Evolutionary conservation across 2,113 vertebrate species (phyloP).

Genomic region (Micromys minutus): DNA sequence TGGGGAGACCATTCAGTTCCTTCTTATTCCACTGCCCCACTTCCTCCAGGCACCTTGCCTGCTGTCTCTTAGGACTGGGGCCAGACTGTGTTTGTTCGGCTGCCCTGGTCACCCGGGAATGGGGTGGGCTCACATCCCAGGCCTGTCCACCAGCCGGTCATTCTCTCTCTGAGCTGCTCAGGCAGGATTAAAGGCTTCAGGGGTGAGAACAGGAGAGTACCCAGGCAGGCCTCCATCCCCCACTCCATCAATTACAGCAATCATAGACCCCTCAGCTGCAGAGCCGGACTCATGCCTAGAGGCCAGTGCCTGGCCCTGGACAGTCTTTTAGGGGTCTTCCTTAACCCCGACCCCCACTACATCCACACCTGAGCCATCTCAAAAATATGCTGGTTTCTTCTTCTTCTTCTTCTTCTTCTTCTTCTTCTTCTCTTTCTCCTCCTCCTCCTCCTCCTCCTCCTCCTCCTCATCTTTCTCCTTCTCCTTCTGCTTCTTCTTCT

Average conservation of each 20-base stretch:
- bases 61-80: conserved; percentile 63
- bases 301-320: background rate
- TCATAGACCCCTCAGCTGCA: too few relatives aligned
- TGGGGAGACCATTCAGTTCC: conserved; percentile 72
- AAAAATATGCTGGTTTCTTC: background rate
- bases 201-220: conserved; percentile 88
- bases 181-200: conserved; percentile 87
- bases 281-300: background rate
- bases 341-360: background rate
- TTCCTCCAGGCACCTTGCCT: conserved; percentile 80
- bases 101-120: conserved; percentile 79
- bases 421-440: background rate
- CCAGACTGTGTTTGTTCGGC: conserved; percentile 76
- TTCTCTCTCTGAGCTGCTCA: conserved; percentile 89
- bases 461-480: background rate
- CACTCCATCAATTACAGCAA: background rate
- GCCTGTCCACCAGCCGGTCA: conserved; percentile 77
- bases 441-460: background rate
- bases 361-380: conserved; percentile 8
- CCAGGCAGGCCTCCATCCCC: conserved; percentile 77
- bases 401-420: background rate
- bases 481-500: background rate
- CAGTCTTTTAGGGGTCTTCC: background rate
- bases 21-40: conserved; percentile 76
- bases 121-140: conserved; percentile 77